Percentiles rank a stretch among this genome's conserved stretches.
These are phyloP conservation scores for Tetragonula clypearis DNA, from an alignment of 1,140 invertebrate species.

Conservation along the genomic window DNA sequence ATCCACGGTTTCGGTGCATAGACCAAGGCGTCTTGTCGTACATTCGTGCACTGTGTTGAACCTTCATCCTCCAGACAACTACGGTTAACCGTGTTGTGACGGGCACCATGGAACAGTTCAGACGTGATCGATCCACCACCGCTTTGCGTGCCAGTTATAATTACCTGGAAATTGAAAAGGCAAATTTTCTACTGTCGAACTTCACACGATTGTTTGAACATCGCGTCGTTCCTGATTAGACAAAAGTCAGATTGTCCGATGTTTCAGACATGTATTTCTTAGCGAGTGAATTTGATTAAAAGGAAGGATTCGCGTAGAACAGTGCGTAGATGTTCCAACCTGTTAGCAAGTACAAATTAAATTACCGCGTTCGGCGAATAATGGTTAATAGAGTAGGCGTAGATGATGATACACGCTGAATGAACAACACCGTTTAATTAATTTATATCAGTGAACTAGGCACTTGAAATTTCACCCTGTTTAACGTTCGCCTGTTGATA, in stretches of 20 bases:
- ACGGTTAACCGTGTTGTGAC: background rate
- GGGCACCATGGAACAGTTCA: background rate
- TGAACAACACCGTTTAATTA: background rate
- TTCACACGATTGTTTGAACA: no score
- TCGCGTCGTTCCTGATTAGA: background rate
- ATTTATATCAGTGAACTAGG: no score
- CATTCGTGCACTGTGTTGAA: background rate
- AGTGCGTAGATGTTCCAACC: background rate
- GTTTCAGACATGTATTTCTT: background rate
- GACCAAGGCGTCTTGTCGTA: background rate
- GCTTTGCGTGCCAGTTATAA: background rate
- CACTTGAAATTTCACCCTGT: no score
- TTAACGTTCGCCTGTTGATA: no score
- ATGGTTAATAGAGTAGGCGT: background rate
- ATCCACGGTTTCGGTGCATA: constrained; percentile 14
- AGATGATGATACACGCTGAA: background rate
- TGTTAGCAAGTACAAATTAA: background rate
- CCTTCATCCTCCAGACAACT: background rate
- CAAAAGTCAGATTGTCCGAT: background rate
- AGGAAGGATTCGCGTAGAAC: background rate
- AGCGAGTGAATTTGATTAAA: background rate
- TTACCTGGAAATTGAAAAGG: background rate
- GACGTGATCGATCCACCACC: background rate
- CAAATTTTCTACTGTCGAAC: background rate
- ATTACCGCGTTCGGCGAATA: constrained; percentile 20